These are phyloP conservation scores for Brachionus koreanus DNA, from an alignment of 1,140 invertebrate species.

Conservation along the genomic window DNA sequence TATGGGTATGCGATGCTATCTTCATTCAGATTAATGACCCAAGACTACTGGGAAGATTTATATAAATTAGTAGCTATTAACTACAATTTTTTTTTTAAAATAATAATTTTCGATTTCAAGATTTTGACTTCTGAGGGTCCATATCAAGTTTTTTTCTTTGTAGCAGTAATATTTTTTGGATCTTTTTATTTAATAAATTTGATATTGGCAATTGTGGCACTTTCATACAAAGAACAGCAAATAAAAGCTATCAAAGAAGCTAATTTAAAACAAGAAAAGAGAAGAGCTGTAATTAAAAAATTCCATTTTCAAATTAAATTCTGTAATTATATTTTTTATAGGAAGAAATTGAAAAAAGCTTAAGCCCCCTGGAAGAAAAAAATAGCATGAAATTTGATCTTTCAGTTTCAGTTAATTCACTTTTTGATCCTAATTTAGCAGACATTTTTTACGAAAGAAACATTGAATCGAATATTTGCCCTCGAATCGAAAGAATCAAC, in stretches of 20 bases:
- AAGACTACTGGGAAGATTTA: slow-evolving; percentile 96
- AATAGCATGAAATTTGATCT: not conserved
- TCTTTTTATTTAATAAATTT: slow-evolving; percentile 98
- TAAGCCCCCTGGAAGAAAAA: not conserved
- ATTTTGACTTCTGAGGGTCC: slow-evolving; percentile 86
- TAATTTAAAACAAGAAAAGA: slow-evolving; percentile 13
- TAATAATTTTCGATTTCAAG: slow-evolving; percentile 58
- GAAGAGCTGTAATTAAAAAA: slow-evolving; percentile 16
- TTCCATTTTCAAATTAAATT: not conserved
- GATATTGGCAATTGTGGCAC: slow-evolving; percentile 97
- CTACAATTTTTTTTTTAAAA: not conserved
- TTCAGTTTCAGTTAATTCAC: not conserved
- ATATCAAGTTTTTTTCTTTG: slow-evolving; percentile 95
- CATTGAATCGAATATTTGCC: not conserved
- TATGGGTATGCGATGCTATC: slow-evolving; percentile 94
- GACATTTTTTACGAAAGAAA: not conserved
- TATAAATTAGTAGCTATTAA: slow-evolving; percentile 67
- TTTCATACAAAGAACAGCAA: slow-evolving; percentile 91
- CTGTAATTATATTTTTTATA: not conserved
- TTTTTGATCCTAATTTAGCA: not conserved
- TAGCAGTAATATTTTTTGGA: slow-evolving; percentile 94
- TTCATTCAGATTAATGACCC: slow-evolving; percentile 94
- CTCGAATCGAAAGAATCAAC: not conserved
- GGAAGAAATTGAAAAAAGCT: not conserved
- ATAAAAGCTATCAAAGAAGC: slow-evolving; percentile 31